These are phyloP conservation scores for Sciurus carolinensis DNA, from an alignment of 2,797 vertebrate genomes.

Conservation along the genomic window DNA sequence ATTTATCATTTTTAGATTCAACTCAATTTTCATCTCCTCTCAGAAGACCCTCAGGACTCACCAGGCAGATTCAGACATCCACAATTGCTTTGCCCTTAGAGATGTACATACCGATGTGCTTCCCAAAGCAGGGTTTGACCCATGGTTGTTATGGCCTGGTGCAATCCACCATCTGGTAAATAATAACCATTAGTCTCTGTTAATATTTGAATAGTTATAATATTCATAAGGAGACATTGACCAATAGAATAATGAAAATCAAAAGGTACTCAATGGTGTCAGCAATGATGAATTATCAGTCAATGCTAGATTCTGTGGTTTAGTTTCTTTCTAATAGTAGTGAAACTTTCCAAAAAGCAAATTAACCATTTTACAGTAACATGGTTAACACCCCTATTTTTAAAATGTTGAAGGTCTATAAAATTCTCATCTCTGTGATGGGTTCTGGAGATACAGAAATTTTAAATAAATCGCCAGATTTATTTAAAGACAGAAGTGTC, in stretches of 20 bases:
- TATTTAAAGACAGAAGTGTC: not conserved
- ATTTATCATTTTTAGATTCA: conserved; percentile 38
- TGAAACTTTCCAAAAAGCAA: conserved; percentile 27
- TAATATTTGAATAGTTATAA: not conserved
- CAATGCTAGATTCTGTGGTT: not conserved
- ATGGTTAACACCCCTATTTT: not conserved
- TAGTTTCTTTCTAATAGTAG: not conserved
- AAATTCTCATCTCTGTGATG: not conserved
- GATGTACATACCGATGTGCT: not conserved
- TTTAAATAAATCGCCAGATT: not conserved
- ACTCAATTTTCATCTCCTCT: not conserved
- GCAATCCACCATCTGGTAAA: conserved; percentile 25
- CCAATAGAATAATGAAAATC: conserved; percentile 45
- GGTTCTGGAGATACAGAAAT: not conserved
- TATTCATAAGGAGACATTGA: not conserved
- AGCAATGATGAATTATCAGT: not conserved
- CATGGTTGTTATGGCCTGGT: conserved; percentile 4
- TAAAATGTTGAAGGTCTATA: not conserved
- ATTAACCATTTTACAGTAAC: not conserved
- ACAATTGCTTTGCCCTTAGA: not conserved
- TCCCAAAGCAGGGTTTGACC: not conserved
- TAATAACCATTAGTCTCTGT: not conserved
- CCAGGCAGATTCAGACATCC: conserved; percentile 16
- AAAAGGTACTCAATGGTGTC: not conserved
- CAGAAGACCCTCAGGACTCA: not conserved